phyloP scores from a whole-genome alignment of 1,140 invertebrate genomes.

The Sipha flava region DNA sequence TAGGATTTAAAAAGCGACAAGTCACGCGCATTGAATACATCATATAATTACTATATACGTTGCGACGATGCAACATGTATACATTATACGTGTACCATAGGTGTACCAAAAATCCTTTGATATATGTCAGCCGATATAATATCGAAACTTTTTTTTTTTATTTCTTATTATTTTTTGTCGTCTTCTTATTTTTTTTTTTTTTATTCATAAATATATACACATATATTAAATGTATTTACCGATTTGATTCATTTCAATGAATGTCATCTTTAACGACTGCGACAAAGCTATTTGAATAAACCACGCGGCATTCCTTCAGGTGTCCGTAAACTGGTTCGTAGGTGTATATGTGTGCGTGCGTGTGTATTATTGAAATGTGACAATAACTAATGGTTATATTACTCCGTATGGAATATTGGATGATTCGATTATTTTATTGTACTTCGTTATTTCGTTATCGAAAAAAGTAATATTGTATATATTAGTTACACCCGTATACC shows the following conservation, averaged over 20 bases:
- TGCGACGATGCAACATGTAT: neutral
- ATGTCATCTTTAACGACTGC: conserved; percentile 5
- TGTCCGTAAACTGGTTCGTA: conserved; percentile 13
- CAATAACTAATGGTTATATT: neutral
- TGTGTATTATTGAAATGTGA: neutral
- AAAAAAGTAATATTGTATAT: too few relatives aligned
- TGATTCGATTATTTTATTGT: too few relatives aligned
- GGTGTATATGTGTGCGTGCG: too few relatives aligned
- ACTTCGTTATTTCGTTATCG: too few relatives aligned
- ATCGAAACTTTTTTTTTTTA: conserved; percentile 7
- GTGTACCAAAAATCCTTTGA: conserved; percentile 28
- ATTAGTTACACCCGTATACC: too few relatives aligned
- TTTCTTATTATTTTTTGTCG: conserved; percentile 3
- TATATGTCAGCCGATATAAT: conserved; percentile 25
- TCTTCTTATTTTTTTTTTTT: neutral
- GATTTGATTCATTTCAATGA: conserved; percentile 5
- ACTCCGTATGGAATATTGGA: neutral
- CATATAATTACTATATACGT: conserved; percentile 12
- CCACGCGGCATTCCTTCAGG: neutral
- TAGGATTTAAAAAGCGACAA: conserved; percentile 31
- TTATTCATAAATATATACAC: neutral
- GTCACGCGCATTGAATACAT: conserved; percentile 30
- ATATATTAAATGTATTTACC: neutral
- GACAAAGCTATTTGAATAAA: conserved; percentile 8
- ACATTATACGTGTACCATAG: too few relatives aligned